phyloP scores from a whole-genome alignment of 2,797 vertebrate species.

The Onychomys leucogaster region DNA sequence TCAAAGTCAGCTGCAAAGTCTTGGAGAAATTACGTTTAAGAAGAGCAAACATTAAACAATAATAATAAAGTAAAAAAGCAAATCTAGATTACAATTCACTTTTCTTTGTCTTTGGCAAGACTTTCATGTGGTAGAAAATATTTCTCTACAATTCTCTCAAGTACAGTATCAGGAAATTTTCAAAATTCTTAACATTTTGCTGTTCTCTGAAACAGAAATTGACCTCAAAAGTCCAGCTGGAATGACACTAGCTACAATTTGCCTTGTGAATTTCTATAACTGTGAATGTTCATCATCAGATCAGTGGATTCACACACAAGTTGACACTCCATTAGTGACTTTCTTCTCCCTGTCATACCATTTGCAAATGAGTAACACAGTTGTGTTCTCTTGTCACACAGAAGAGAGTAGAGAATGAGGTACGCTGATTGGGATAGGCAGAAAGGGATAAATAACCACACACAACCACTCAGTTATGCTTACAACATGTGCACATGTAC shows the following conservation, averaged over 20 bases:
- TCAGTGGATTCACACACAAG: neutral
- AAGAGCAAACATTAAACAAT: neutral
- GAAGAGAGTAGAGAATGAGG: neutral
- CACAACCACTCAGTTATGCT: neutral
- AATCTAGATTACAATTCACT: conserved; percentile 16
- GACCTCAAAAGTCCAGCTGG: neutral
- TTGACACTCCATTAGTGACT: neutral
- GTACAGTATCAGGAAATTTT: neutral
- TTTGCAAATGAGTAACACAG: conserved; percentile 38
- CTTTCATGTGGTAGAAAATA: neutral
- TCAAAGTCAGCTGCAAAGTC: neutral
- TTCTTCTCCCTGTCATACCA: neutral
- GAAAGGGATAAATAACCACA: neutral
- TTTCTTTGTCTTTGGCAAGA: conserved; percentile 16
- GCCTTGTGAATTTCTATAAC: neutral
- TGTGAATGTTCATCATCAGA: neutral
- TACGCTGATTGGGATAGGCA: neutral
- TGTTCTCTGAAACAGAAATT: conserved; percentile 35
- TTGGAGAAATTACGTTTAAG: neutral
- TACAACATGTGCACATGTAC: neutral
- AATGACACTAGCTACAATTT: conserved; percentile 29
- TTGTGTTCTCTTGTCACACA: neutral
- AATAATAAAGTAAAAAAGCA: neutral
- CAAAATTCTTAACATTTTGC: conserved; percentile 48
- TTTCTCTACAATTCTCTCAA: conserved; percentile 46